Conservation (phyloP, 2,797 vertebrate species). For the Rhynchonycteris naso region DNA sequence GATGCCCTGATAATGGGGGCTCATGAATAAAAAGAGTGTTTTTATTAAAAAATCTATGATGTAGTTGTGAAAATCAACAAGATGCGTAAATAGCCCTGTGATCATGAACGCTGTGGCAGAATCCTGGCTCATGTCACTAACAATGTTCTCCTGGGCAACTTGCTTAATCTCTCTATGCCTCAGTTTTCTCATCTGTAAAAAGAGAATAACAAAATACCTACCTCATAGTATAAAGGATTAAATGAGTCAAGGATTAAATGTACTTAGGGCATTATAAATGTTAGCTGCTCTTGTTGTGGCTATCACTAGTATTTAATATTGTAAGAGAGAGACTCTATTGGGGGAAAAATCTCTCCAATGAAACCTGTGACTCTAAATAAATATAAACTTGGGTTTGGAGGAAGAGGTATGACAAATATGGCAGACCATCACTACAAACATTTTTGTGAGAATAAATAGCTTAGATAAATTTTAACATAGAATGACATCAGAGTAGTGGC, state of each 20-base stretch:
- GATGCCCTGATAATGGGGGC: neutral
- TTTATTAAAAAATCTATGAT: neutral
- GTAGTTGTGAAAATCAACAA: neutral
- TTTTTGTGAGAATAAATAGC: neutral
- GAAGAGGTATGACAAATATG: neutral
- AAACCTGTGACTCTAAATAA: neutral
- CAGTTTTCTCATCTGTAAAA: neutral
- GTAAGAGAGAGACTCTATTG: neutral
- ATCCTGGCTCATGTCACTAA: neutral
- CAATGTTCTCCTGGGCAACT: neutral
- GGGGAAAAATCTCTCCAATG: neutral
- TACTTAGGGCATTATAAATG: neutral
- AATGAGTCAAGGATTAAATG: neutral
- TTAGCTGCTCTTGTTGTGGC: neutral
- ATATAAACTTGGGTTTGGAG: neutral
- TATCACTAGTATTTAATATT: neutral
- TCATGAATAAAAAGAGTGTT: neutral
- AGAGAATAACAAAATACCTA: neutral
- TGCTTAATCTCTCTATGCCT: neutral
- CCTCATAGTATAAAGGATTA: neutral
- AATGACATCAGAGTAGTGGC: too few relatives aligned
- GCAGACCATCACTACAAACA: neutral
- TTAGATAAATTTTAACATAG: neutral
- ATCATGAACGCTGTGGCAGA: neutral
- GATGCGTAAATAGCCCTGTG: neutral